Evolutionary conservation across 2,113 vertebrate genomes (phyloP).

Genomic region (Todiramphus saurophagus): DNA sequence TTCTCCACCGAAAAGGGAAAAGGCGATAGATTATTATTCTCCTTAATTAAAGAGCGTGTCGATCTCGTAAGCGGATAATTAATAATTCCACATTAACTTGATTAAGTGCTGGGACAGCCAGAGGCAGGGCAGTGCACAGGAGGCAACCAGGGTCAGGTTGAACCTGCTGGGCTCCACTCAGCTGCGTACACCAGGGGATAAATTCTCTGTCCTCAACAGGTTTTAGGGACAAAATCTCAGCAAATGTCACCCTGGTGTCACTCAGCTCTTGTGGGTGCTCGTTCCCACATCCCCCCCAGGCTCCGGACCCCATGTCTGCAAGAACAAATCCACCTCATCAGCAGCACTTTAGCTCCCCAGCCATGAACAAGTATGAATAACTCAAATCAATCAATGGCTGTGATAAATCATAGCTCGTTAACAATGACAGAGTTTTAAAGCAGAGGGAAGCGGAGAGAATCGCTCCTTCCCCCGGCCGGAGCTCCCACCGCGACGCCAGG

Average conservation of each 20-base stretch:
- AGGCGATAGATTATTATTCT: not conserved
- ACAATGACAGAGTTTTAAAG: not conserved
- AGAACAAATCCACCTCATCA: not conserved
- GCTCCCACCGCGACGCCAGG: accelerated
- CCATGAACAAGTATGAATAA: not conserved
- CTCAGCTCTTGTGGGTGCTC: not conserved
- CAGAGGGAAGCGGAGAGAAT: not conserved
- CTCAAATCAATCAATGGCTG: not conserved
- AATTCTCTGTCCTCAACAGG: not conserved
- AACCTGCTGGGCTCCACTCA: not conserved
- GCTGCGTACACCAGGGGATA: not conserved
- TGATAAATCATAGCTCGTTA: not conserved
- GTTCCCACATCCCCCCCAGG: not conserved
- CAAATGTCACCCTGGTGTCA: not conserved
- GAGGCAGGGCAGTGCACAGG: accelerated
- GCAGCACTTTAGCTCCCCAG: not conserved
- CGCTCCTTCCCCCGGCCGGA: not conserved
- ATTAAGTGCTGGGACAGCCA: not conserved
- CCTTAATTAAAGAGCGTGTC: not conserved
- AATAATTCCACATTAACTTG: not conserved
- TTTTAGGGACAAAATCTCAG: not conserved
- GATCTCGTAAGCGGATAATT: not conserved
- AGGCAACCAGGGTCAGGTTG: accelerated
- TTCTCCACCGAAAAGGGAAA: not conserved
- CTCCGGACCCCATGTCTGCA: accelerated